Conservation (phyloP, 2,888 invertebrate species). For the Caprella mutica region DNA sequence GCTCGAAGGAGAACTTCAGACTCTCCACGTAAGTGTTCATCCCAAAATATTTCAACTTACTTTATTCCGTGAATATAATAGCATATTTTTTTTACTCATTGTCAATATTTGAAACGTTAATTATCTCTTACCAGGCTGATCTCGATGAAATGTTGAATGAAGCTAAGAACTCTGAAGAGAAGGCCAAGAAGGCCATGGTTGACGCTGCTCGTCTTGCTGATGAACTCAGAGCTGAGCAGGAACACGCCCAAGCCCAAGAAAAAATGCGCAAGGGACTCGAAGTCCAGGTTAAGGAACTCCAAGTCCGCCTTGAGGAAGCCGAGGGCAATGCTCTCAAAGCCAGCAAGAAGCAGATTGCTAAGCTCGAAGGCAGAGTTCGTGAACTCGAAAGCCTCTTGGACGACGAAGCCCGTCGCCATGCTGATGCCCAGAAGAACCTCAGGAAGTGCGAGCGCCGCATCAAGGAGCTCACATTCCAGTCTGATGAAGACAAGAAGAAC, state of each 20-base stretch:
- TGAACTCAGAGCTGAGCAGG: constrained; percentile 97
- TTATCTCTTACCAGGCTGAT: constrained; percentile 55
- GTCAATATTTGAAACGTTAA: background rate
- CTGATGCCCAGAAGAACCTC: constrained; percentile 47
- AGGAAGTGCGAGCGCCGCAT: constrained; percentile 47
- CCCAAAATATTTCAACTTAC: no score
- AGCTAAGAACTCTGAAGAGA: constrained; percentile 97
- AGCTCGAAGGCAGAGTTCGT: constrained; percentile 34
- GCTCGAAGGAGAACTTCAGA: constrained; percentile 94
- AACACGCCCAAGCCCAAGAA: constrained; percentile 96
- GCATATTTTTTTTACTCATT: background rate
- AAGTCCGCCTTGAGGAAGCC: constrained; percentile 48
- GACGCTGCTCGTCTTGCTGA: constrained; percentile 92
- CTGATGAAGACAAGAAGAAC: constrained; percentile 99
- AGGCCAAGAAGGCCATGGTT: constrained; percentile 96
- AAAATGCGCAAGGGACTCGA: constrained; percentile 88
- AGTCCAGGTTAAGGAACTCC: constrained; percentile 73
- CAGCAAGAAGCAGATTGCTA: constrained; percentile 34
- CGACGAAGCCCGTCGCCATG: constrained; percentile 48
- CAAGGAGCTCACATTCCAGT: constrained; percentile 46
- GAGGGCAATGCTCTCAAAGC: constrained; percentile 49
- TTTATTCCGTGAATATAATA: constrained; percentile 7
- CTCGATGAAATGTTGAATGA: constrained; percentile 97
- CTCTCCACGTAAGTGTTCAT: constrained; percentile 66
- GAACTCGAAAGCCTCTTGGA: constrained; percentile 40